Evolutionary conservation across 2,888 invertebrate species (phyloP), one percentile per base, ranked within the genome.

Genomic region (Lasioglossum figueresi): DNA sequence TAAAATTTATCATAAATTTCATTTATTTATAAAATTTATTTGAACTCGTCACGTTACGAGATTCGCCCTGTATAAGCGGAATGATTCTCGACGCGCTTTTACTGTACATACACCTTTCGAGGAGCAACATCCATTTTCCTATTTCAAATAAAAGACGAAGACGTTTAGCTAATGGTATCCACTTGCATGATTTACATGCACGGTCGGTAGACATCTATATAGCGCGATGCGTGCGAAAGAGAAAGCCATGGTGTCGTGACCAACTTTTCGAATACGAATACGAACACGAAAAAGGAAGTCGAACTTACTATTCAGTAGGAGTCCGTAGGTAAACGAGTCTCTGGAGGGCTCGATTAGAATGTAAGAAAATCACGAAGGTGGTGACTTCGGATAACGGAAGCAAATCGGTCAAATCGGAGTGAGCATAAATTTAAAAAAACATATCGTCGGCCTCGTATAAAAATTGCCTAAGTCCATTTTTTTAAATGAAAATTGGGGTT

Each of bases 321-420:
- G 89, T 86, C 78, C 76, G 72, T 82, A 83, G 84, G 86, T 84
- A 85, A 89, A 89, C 85, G 78, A 79, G 88, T 88, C 82, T 79
- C 34, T 23, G 43, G 4, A 19, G 80, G 75, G 71, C 72, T 52
- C 72, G 75, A 78, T 68, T 52, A 37, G 56, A 85, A 81, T 79
- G 66, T 48, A 85, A 83, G 71, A 73, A 76, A 87, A 84, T 63
- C 77, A 48, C 27, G 31, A 23, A 74, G 27, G 63, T 48, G 37
- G 12, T 12, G 40, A 12, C 75, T 56, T 66, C 31, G 10, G 0
- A 23, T 37, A 27, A 52, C 75, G 8, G 23, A 56, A 43, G 45
- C 40, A 43, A 43, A 43, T 43, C 37, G 8, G 37, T 37, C 37
- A 37, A 37, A 37, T 37, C 8, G 0, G 37, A 5, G 0, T 6